Percentiles rank a stretch among this genome's conserved stretches.
phyloP scores from a whole-genome alignment of 2,113 vertebrate genomes.

The Erpornis zantholeuca region DNA sequence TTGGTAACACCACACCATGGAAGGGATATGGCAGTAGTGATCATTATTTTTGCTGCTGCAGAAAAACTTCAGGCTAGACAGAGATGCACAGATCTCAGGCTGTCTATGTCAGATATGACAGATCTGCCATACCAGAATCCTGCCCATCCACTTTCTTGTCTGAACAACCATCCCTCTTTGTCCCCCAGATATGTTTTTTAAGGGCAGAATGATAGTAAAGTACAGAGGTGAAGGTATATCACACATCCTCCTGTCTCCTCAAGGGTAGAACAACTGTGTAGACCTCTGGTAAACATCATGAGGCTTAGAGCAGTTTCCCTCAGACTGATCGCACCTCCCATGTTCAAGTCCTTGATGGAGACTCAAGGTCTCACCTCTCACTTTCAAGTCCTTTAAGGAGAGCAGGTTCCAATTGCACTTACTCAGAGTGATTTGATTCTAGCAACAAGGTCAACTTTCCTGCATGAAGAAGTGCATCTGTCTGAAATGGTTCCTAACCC shows the following conservation, averaged over 20 bases:
- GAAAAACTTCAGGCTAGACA: background rate
- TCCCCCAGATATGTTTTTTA: fast-evolving
- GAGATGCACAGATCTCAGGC: background rate
- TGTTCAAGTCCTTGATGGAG: background rate
- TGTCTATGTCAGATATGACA: background rate
- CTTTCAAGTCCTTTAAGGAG: background rate
- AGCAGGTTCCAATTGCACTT: background rate
- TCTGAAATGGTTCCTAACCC: background rate
- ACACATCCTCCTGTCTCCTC: background rate
- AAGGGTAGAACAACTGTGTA: background rate
- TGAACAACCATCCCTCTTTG: background rate
- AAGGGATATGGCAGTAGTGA: fast-evolving
- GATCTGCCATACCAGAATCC: background rate
- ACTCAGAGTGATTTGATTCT: background rate
- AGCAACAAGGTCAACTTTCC: background rate
- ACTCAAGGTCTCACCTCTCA: background rate
- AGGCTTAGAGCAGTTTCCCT: background rate
- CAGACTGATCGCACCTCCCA: background rate
- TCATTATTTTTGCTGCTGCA: background rate
- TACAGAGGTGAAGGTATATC: background rate
- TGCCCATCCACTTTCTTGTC: background rate
- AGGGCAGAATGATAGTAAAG: background rate
- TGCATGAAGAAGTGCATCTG: fast-evolving
- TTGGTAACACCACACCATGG: background rate
- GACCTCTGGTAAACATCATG: background rate